These are phyloP conservation scores for Littorina saxatilis DNA, from an alignment of 1,140 invertebrate genomes.

Conservation along the genomic window DNA sequence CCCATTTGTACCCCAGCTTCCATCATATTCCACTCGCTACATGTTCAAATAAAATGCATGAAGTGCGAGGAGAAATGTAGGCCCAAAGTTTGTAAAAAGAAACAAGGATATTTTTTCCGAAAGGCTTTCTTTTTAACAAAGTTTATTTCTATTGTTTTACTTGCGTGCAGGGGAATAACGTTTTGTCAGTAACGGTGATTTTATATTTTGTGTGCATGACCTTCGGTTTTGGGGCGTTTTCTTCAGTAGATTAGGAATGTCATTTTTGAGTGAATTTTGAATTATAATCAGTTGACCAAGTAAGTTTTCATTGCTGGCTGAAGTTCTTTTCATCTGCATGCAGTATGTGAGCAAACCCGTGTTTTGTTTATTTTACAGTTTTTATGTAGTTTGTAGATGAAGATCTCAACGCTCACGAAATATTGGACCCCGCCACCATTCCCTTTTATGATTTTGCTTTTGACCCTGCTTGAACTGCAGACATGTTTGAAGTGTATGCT, in stretches of 20 bases:
- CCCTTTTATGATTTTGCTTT: background rate
- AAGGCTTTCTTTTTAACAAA: no score
- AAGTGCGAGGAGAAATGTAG: no score
- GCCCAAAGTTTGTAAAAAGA: no score
- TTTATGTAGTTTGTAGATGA: background rate
- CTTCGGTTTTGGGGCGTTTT: no score
- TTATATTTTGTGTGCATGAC: no score
- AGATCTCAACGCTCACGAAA: slow-evolving; percentile 7
- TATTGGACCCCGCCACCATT: background rate
- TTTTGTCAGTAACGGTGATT: background rate
- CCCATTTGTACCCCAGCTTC: no score
- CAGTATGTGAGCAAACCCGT: background rate
- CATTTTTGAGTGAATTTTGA: slow-evolving; percentile 1
- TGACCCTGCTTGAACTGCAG: background rate
- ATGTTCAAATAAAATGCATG: no score
- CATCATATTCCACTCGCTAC: no score
- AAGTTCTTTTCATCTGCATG: background rate
- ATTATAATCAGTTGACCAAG: slow-evolving; percentile 14
- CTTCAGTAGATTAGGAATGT: background rate
- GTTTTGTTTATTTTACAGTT: background rate
- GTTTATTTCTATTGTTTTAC: no score
- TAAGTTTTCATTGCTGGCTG: background rate
- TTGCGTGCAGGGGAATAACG: background rate
- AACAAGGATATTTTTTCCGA: no score
- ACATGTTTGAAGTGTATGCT: no score